Conservation (phyloP, 2,113 vertebrate genomes). For the Leptocoma aspasia region DNA sequence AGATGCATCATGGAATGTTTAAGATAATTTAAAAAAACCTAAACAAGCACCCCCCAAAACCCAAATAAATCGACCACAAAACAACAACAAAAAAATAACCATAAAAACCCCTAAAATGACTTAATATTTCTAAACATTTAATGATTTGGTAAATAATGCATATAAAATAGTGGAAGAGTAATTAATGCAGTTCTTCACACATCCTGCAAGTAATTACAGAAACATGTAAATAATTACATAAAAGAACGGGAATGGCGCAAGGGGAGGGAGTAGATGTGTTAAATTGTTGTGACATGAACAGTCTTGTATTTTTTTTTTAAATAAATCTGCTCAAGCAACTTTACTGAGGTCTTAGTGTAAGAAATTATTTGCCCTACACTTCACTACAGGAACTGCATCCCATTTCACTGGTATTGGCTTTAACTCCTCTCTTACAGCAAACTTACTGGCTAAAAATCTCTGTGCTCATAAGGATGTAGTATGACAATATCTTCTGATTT, state of each 20-base stretch:
- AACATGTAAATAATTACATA: background rate
- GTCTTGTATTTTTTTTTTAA: background rate
- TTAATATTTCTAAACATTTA: background rate
- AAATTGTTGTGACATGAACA: background rate
- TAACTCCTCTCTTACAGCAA: background rate
- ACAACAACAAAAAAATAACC: background rate
- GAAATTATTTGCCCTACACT: background rate
- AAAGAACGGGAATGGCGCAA: background rate
- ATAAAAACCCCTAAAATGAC: accelerated
- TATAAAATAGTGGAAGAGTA: background rate
- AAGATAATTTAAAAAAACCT: background rate
- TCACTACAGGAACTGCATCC: background rate
- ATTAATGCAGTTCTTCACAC: background rate
- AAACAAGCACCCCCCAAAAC: background rate
- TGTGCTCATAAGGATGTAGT: background rate
- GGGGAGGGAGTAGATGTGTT: background rate
- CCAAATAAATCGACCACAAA: background rate
- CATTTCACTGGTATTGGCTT: background rate
- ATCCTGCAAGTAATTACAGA: background rate
- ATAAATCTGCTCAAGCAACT: background rate
- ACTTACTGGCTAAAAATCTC: background rate
- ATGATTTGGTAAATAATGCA: background rate
- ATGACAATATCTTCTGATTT: background rate
- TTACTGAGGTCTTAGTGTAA: background rate
- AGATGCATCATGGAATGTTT: background rate